Conservation (phyloP, 2,113 vertebrate genomes). For the Rhinoderma darwinii region DNA sequence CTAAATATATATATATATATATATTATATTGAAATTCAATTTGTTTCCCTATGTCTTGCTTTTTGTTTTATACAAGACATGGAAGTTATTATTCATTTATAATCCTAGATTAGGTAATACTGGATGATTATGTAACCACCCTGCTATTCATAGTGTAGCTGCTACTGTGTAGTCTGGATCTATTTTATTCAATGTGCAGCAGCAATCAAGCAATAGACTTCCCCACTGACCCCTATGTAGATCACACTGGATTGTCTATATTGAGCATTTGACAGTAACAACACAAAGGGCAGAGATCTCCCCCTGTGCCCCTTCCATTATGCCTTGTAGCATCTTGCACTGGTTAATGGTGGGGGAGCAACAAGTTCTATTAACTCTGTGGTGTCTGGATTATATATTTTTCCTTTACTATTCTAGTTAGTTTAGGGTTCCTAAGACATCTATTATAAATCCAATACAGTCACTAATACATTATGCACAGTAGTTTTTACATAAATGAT, state of each 20-base stretch:
- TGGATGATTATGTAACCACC: neutral
- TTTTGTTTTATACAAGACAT: neutral
- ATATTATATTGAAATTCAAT: neutral
- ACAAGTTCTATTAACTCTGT: slow-evolving; percentile 13
- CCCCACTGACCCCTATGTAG: neutral
- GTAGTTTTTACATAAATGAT: neutral
- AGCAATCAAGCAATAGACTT: slow-evolving; percentile 20
- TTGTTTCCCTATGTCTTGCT: neutral
- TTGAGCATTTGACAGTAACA: slow-evolving; percentile 16
- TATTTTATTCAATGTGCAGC: neutral
- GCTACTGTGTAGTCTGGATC: slow-evolving; percentile 22
- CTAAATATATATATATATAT: no score
- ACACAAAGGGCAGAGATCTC: slow-evolving; percentile 30
- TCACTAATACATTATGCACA: neutral
- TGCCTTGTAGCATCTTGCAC: slow-evolving; percentile 27
- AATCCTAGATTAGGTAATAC: neutral
- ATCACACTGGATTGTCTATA: neutral
- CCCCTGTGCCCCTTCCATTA: neutral
- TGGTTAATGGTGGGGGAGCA: slow-evolving; percentile 29
- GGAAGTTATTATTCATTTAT: neutral
- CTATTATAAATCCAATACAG: neutral
- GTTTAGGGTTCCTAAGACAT: neutral
- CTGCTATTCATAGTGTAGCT: neutral
- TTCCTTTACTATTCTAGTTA: neutral
- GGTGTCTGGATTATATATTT: neutral